phyloP scores from a whole-genome alignment of 2,113 vertebrate species.

The Ailuropoda melanoleuca region DNA sequence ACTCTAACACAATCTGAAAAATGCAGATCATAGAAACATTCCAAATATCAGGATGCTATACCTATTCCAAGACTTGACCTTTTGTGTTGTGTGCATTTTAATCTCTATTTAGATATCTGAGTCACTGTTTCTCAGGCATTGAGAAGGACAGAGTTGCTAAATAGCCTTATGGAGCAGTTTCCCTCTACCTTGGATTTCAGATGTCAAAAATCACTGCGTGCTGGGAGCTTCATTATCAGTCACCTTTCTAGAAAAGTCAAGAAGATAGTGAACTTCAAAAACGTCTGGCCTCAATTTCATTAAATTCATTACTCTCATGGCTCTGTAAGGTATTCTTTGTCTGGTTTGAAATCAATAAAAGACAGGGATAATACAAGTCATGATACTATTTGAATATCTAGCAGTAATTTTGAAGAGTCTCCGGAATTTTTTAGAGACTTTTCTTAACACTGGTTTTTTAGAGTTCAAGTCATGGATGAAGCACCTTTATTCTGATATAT shows the following conservation, averaged over 20 bases:
- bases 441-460: background rate
- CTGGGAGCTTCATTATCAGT: background rate
- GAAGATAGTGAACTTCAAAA: background rate
- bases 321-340: background rate
- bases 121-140: background rate
- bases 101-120: slow-evolving; percentile 3
- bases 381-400: background rate
- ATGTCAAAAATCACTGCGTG: background rate
- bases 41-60: background rate
- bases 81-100: background rate
- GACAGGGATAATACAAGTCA: background rate
- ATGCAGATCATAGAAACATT: background rate
- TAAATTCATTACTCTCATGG: background rate
- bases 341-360: slow-evolving; percentile 9
- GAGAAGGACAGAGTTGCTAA: background rate
- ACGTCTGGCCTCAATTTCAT: background rate
- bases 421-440: background rate
- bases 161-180: background rate
- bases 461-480: background rate
- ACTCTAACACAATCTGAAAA: slow-evolving; percentile 49
- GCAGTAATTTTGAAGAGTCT: background rate
- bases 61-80: background rate
- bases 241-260: slow-evolving; percentile 17
- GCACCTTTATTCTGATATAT: background rate
- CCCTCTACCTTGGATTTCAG: background rate